phyloP scores from a whole-genome alignment of 2,113 vertebrate species.

The Cavia aperea region DNA sequence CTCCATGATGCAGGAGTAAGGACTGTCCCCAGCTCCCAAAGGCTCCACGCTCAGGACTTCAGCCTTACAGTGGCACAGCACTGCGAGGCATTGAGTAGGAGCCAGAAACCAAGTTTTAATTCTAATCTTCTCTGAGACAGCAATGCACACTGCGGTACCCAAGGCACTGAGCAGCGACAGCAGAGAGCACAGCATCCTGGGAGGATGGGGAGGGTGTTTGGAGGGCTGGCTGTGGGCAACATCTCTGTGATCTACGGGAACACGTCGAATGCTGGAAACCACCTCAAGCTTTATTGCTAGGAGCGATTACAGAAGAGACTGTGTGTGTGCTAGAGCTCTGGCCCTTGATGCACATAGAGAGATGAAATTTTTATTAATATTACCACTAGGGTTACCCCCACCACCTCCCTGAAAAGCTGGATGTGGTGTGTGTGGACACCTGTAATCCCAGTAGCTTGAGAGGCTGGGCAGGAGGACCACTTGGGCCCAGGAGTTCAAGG shows the following conservation, averaged over 20 bases:
- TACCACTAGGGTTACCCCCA: rapidly evolving
- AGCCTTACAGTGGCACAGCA: background rate
- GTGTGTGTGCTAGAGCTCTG: background rate
- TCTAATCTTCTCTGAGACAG: too few species aligned
- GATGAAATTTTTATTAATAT: too few species aligned
- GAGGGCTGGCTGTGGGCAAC: too few species aligned
- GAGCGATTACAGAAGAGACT: background rate
- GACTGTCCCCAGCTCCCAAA: background rate
- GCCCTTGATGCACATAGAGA: background rate
- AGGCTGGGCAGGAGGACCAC: background rate
- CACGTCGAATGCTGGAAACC: background rate
- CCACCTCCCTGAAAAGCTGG: background rate
- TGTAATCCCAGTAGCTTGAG: background rate
- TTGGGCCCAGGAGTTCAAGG: background rate
- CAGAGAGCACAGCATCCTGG: background rate
- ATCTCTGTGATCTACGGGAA: rapidly evolving
- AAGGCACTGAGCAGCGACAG: background rate
- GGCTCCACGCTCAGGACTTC: background rate
- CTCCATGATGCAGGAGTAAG: background rate
- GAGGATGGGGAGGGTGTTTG: background rate
- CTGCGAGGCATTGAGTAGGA: too few species aligned
- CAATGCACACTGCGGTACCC: rapidly evolving
- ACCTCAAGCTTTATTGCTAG: rapidly evolving
- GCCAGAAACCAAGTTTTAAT: too few species aligned
- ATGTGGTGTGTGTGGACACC: background rate